Conservation (phyloP, 2,888 invertebrate species). For the Melanargia galathea region DNA sequence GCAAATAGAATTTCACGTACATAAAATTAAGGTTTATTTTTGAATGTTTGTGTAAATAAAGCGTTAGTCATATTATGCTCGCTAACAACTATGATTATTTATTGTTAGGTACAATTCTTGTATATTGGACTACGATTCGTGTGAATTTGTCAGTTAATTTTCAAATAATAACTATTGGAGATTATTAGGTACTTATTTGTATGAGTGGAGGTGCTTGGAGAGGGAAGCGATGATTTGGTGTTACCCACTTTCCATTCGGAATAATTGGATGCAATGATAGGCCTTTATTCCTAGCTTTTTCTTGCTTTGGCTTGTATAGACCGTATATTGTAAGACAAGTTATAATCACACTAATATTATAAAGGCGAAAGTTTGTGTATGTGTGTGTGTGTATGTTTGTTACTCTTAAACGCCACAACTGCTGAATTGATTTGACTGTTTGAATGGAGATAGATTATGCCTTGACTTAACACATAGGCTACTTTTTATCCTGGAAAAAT, state of each 20-base stretch:
- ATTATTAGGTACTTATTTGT: slow-evolving; percentile 11
- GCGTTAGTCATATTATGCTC: slow-evolving; percentile 29
- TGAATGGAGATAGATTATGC: no score
- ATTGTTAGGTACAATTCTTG: slow-evolving; percentile 52
- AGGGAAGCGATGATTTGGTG: slow-evolving; percentile 12
- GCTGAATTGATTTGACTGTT: no score
- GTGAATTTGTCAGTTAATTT: slow-evolving; percentile 53
- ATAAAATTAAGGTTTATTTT: slow-evolving; percentile 11
- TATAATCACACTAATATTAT: no score
- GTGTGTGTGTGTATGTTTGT: no score
- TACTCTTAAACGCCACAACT: no score
- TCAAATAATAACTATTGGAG: slow-evolving; percentile 33
- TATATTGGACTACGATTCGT: slow-evolving; percentile 42
- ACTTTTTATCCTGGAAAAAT: no score
- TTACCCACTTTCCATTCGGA: neutral
- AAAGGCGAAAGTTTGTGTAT: no score
- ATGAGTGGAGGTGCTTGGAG: slow-evolving; percentile 16
- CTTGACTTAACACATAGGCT: no score
- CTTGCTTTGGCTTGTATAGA: no score
- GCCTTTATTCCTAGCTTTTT: no score
- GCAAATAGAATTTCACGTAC: neutral
- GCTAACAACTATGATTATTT: slow-evolving; percentile 51
- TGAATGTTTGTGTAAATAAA: slow-evolving; percentile 6
- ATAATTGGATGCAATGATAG: neutral
- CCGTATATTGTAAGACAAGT: no score